Percentiles rank a stretch among this genome's conserved stretches.
Conservation (phyloP, 2,888 invertebrate genomes). For the Ochlodes sylvanus region DNA sequence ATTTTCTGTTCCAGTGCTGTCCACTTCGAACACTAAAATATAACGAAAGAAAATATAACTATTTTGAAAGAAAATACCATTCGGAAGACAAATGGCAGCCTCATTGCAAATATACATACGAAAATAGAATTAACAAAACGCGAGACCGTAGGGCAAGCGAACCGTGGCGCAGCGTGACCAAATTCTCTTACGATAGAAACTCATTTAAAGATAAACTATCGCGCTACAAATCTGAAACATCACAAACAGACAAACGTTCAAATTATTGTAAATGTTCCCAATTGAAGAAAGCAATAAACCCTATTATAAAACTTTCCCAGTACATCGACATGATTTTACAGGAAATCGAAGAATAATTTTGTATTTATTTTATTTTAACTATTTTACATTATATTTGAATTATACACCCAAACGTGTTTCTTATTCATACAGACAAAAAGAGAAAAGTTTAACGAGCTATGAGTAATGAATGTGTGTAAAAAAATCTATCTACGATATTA, state of each 20-base stretch:
- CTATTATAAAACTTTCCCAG: conserved; percentile 65
- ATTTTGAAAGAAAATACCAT: conserved; percentile 44
- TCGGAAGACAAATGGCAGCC: conserved; percentile 53
- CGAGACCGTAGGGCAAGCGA: conserved; percentile 51
- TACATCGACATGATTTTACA: conserved; percentile 65
- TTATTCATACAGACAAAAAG: too few relatives aligned
- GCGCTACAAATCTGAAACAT: conserved; percentile 34
- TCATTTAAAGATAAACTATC: conserved; percentile 52
- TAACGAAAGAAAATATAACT: conserved; percentile 33
- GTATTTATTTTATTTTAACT: conserved; percentile 27
- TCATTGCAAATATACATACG: conserved; percentile 44
- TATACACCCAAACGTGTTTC: conserved; percentile 14
- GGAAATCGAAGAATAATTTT: conserved; percentile 55
- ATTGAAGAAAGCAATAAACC: conserved; percentile 54
- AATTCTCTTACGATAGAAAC: conserved; percentile 41
- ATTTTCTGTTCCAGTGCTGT: conserved; percentile 10
- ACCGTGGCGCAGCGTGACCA: conserved; percentile 51
- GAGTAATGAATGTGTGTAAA: not conserved
- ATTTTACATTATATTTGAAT: conserved; percentile 40
- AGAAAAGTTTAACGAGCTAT: too few relatives aligned
- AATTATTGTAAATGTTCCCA: conserved; percentile 49
- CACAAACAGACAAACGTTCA: not conserved
- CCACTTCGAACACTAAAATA: conserved; percentile 21
- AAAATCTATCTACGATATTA: too few relatives aligned
- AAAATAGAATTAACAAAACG: conserved; percentile 42